These are phyloP conservation scores for Diadumene lineata DNA, from an alignment of 92 coral and sea anemone species.

Conservation along the genomic window DNA sequence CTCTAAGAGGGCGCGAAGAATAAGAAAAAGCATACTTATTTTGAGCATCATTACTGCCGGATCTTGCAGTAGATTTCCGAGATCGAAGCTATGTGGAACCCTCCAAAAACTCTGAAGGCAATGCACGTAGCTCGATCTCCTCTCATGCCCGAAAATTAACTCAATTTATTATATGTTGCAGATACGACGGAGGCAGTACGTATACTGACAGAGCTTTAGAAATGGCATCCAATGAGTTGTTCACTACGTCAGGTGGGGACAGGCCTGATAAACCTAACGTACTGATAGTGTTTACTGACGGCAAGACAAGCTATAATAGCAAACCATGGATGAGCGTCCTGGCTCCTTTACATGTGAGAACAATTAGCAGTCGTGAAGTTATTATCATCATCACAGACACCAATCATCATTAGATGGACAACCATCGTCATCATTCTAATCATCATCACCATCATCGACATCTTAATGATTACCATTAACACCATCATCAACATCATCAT, in stretches of 20 bases:
- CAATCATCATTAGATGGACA: too few relatives aligned
- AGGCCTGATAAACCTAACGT: slow-evolving; percentile 63
- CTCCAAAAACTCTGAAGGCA: too few relatives aligned
- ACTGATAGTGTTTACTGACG: slow-evolving; percentile 71
- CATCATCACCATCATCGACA: neutral
- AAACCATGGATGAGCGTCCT: slow-evolving; percentile 58
- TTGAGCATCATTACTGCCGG: too few relatives aligned
- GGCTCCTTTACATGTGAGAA: slow-evolving; percentile 57
- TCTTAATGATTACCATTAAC: neutral
- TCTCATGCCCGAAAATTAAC: neutral
- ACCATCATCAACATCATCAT: neutral
- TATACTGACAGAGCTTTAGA: slow-evolving; percentile 68
- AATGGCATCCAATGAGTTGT: slow-evolving; percentile 59
- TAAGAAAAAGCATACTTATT: too few relatives aligned
- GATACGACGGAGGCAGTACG: slow-evolving; percentile 67
- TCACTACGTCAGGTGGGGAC: slow-evolving; percentile 71
- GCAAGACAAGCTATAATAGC: slow-evolving; percentile 68
- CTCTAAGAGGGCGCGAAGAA: too few relatives aligned
- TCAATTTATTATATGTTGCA: neutral
- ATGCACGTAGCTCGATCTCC: neutral
- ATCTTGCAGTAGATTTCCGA: too few relatives aligned
- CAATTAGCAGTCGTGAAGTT: neutral
- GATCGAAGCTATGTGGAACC: too few relatives aligned
- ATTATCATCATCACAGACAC: neutral
- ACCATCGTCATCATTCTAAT: neutral